These are phyloP conservation scores for Mizuhopecten yessoensis DNA, from an alignment of 1,140 invertebrate genomes.

Conservation along the genomic window DNA sequence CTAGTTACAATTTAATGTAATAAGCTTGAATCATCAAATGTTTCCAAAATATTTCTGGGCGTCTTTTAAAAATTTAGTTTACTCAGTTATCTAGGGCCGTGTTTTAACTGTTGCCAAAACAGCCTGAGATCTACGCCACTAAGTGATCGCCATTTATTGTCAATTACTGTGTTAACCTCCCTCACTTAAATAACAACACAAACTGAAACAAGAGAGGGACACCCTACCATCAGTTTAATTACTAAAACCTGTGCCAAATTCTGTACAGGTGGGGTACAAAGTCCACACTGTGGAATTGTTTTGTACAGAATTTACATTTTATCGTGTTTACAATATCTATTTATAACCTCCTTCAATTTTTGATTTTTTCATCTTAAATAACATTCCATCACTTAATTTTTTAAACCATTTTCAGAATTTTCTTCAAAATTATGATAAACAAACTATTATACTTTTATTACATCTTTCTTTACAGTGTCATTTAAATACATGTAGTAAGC, in stretches of 20 bases:
- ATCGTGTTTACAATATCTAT: too few species aligned
- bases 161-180: slow-evolving; percentile 10
- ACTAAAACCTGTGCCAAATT: slow-evolving; percentile 27
- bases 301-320: background rate
- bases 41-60: background rate
- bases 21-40: background rate
- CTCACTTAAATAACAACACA: background rate
- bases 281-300: background rate
- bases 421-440: too few species aligned
- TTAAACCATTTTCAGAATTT: too few species aligned
- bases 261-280: background rate
- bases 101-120: slow-evolving; percentile 27
- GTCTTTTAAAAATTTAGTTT: background rate
- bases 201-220: background rate
- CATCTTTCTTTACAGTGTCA: too few species aligned
- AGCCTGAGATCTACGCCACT: background rate
- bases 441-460: too few species aligned
- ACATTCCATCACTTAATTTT: too few species aligned
- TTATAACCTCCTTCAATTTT: too few species aligned
- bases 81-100: background rate
- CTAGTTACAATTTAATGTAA: background rate
- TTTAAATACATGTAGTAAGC: too few species aligned
- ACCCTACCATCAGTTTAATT: background rate
- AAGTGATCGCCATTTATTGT: slow-evolving; percentile 19
- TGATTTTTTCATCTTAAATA: too few species aligned